These are phyloP conservation scores for Danio kyathit DNA, from an alignment of 2,797 vertebrate species.

Conservation along the genomic window DNA sequence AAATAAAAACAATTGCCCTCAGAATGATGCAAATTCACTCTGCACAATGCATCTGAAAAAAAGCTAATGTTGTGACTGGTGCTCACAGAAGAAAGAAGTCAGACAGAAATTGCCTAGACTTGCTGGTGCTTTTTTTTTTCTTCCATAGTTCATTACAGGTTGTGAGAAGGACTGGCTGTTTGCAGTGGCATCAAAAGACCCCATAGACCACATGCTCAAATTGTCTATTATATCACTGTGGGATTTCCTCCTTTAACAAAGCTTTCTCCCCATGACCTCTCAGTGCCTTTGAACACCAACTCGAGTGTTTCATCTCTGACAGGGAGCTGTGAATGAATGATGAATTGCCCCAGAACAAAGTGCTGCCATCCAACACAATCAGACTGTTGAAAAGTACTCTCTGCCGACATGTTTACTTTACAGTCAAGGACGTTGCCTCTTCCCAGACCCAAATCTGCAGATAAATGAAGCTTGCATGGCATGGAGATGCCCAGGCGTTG, in stretches of 20 bases:
- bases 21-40: not conserved
- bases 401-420: slow-evolving; percentile 50
- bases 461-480: slow-evolving; percentile 56
- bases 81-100: slow-evolving; percentile 21
- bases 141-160: slow-evolving; percentile 52
- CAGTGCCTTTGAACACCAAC: slow-evolving; percentile 61
- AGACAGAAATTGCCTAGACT: slow-evolving; percentile 26
- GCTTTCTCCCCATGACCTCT: slow-evolving; percentile 52
- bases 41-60: not conserved
- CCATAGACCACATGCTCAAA: slow-evolving; percentile 54
- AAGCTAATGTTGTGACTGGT: slow-evolving; percentile 1
- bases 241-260: slow-evolving; percentile 62
- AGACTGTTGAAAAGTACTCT: slow-evolving; percentile 32
- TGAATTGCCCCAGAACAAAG: slow-evolving; percentile 52
- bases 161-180: slow-evolving; percentile 53
- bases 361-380: slow-evolving; percentile 44
- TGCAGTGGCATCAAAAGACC: slow-evolving; percentile 60
- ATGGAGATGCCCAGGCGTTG: slow-evolving; percentile 47
- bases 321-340: slow-evolving; percentile 58
- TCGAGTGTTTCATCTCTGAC: slow-evolving; percentile 47
- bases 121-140: slow-evolving; percentile 30
- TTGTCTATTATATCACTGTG: slow-evolving; percentile 58
- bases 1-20: not conserved
- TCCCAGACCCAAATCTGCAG: slow-evolving; percentile 50
- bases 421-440: slow-evolving; percentile 56